Evolutionary conservation across 92 coral and sea anemone species (phyloP).

Genomic region (Umimayanthus chanpuru): DNA sequence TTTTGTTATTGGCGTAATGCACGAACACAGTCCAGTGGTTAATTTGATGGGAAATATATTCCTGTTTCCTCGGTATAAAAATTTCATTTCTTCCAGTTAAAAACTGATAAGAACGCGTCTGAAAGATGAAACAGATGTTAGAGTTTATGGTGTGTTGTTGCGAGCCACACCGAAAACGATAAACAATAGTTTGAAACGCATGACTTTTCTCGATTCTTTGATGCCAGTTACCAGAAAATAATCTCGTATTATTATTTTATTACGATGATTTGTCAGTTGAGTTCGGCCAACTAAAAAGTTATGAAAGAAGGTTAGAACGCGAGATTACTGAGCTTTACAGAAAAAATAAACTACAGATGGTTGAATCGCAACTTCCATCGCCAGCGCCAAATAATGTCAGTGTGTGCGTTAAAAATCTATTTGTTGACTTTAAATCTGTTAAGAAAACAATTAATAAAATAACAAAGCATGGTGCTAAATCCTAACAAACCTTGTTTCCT

Average conservation of each 20-base stretch:
- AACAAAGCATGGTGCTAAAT: neutral
- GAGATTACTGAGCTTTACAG: too few species aligned
- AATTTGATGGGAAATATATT: neutral
- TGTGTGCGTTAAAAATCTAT: neutral
- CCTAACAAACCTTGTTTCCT: conserved; percentile 58
- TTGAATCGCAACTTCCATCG: neutral
- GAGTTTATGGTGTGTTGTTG: neutral
- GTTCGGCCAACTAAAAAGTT: too few species aligned
- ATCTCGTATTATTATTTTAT: too few species aligned
- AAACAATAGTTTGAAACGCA: neutral
- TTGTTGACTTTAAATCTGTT: neutral
- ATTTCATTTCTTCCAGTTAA: neutral
- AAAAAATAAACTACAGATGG: too few species aligned
- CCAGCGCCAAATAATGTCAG: neutral
- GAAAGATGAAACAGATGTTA: neutral
- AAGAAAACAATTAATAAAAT: neutral
- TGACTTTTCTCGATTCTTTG: too few species aligned
- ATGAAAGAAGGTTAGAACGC: too few species aligned
- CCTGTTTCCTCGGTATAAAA: neutral
- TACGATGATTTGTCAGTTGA: too few species aligned
- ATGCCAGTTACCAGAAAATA: neutral
- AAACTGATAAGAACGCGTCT: neutral
- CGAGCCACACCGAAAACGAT: neutral
- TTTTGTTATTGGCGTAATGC: neutral
- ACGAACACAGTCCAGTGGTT: neutral